These are phyloP conservation scores for Fragum whitleyi DNA, from an alignment of 2,888 invertebrate species.

Conservation along the genomic window DNA sequence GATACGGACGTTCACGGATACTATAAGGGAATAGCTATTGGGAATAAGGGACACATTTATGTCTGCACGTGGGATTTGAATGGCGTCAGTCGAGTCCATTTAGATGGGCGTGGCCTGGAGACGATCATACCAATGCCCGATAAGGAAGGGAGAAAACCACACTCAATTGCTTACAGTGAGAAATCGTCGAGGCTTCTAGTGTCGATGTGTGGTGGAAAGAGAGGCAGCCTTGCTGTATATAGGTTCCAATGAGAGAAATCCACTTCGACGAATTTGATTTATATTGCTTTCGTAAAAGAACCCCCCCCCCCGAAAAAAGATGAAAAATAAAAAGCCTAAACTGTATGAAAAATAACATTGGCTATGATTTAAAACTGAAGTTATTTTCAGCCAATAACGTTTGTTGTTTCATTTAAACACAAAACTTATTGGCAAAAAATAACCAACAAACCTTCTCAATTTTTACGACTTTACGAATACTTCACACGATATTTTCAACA, in stretches of 20 bases:
- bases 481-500: too few relatives aligned
- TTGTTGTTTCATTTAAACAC: too few relatives aligned
- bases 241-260: constrained; percentile 8
- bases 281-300: too few relatives aligned
- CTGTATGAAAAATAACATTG: too few relatives aligned
- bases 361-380: too few relatives aligned
- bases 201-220: constrained; percentile 57
- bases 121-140: constrained; percentile 64
- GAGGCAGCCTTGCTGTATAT: constrained; percentile 48
- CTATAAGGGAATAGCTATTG: constrained; percentile 60
- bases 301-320: too few relatives aligned
- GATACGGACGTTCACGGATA: constrained; percentile 63
- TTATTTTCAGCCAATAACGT: too few relatives aligned
- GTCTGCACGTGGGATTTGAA: constrained; percentile 63
- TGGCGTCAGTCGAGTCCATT: constrained; percentile 59
- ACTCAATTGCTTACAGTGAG: constrained; percentile 57
- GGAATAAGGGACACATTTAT: constrained; percentile 54
- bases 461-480: too few relatives aligned
- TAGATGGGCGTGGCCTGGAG: constrained; percentile 63
- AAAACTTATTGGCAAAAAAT: too few relatives aligned
- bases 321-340: too few relatives aligned
- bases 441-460: too few relatives aligned
- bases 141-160: constrained; percentile 61
- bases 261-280: not conserved
- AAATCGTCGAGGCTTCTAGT: constrained; percentile 45